These are phyloP conservation scores for Helleia helle DNA, from an alignment of 2,888 invertebrate genomes.

Conservation along the genomic window DNA sequence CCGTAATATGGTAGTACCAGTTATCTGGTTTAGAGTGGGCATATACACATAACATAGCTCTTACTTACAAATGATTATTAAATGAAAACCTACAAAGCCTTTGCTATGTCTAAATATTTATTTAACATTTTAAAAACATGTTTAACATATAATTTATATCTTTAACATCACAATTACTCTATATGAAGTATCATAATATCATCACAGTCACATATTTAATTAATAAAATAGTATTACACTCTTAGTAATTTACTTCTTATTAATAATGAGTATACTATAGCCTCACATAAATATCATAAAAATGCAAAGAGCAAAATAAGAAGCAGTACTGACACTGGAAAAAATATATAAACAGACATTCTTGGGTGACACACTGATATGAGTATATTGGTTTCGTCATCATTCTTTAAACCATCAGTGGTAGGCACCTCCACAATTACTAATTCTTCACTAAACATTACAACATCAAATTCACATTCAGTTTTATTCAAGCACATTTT, in stretches of 20 bases:
- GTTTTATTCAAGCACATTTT: conserved; percentile 84
- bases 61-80: no score
- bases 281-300: conserved; percentile 73
- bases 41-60: no score
- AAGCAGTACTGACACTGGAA: conserved; percentile 84
- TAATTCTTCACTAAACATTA: conserved; percentile 82
- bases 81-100: no score
- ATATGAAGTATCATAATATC: conserved; percentile 18
- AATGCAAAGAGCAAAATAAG: conserved; percentile 87
- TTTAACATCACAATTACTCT: conserved; percentile 2
- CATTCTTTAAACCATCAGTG: conserved; percentile 84
- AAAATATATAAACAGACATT: conserved; percentile 84
- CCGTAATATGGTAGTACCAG: no score
- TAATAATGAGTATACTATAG: conserved; percentile 43
- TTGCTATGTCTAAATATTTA: conserved; percentile 1
- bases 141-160: background rate
- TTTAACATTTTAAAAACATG: background rate
- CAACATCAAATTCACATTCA: conserved; percentile 82
- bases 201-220: conserved; percentile 26
- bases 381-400: conserved; percentile 80
- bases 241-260: conserved; percentile 58
- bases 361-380: conserved; percentile 87
- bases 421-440: conserved; percentile 91
- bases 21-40: no score
- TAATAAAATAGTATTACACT: conserved; percentile 68